Base-by-base conservation (phyloP, 2,113 vertebrate species). In the Bubo scandiacus region DNA sequence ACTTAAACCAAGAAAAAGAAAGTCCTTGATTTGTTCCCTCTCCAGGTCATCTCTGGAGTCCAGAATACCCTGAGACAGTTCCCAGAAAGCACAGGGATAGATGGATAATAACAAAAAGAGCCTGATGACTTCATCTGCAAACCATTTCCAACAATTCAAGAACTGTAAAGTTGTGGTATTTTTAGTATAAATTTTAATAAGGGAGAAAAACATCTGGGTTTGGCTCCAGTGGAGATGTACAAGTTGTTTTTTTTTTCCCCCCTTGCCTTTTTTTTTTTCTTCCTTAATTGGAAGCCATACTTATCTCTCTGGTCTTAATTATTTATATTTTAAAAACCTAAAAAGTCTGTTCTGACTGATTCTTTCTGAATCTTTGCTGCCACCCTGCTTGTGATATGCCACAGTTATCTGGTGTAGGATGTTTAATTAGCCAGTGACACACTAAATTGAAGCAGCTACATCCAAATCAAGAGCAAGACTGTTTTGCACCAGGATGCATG, bases 141-240 rank as follows among this genome's bases (percentile, higher is more conserved):
- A 95, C 74, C 63, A 95, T 95, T 96, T 95, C 93, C 94, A 96
- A 96, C 91, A 92, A 96, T 92, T 96, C 89, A 73, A 92, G 78
- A 95, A 95, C 87, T 91, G 91, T 92, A 92, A 95, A 97, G 87
- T 92, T 65, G 92, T 26, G 87, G 70, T 95, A 96, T 96, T 97
- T 97, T 97, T 96, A 95, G 94, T 42, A 81, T 86, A 71, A 81
- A 94, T 96, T 95, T 95, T 95, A 94, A 96, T 87, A 96, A 91
- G 92, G 78, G 78, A 96, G 86, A 95, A 96, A 95, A 97, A 92
- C 95, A 94, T 94, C 92, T 95, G 95, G 91, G 9, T 89, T 95
- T 95, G 78, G 83, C 89, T 96, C 78, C 84, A 88, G 51, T 38
- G 18, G 91, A 80, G 91, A 95, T 88, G 71, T 77, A 59, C 70